A percentile compares a stretch with the other conserved stretches of the same genome.
phyloP scores from a whole-genome alignment of 1,140 invertebrate species.

The Ganaspis sp. region DNA sequence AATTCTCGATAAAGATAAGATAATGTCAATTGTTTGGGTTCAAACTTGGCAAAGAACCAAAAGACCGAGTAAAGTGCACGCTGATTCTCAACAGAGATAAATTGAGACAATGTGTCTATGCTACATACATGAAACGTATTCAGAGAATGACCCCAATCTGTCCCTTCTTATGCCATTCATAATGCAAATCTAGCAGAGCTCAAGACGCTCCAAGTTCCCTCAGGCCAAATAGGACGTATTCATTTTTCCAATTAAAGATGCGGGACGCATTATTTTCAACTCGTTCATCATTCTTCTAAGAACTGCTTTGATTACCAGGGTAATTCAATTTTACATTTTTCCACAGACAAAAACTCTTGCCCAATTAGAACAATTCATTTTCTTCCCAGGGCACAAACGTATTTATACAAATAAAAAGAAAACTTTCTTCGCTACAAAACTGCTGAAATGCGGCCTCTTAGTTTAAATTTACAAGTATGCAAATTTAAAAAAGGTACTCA shows the following conservation, averaged over 20 bases:
- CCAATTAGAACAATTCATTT: no score
- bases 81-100: constrained; percentile 16
- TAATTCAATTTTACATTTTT: no score
- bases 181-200: background rate
- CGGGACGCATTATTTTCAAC: background rate
- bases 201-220: background rate
- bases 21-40: constrained; percentile 8
- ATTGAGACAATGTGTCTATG: background rate
- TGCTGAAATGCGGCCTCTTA: no score
- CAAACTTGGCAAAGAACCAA: constrained; percentile 5
- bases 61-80: background rate
- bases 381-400: no score
- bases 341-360: no score
- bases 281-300: background rate
- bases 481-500: no score
- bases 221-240: constrained; percentile 1
- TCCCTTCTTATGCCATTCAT: background rate
- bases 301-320: background rate
- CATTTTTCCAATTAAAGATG: constrained; percentile 18
- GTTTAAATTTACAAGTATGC: no score
- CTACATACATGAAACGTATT: background rate
- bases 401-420: no score
- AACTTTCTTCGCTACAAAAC: no score
- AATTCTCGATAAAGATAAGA: constrained; percentile 4
- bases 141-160: constrained; percentile 12